phyloP scores from a whole-genome alignment of 1,140 invertebrate species.

The Laupala kohalensis region DNA sequence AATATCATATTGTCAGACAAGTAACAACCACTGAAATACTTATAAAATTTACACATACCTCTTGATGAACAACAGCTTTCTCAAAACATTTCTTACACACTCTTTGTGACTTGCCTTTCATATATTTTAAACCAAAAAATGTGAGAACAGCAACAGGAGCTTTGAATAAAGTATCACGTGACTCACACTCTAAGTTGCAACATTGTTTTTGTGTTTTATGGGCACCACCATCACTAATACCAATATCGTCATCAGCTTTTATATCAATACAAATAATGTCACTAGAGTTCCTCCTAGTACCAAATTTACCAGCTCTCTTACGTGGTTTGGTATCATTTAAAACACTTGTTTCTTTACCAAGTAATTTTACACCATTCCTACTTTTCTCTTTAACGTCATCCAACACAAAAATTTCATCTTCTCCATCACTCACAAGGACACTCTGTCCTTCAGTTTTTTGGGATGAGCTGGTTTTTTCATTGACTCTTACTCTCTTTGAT shows the following conservation, averaged over 20 bases:
- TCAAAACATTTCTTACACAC: conserved; percentile 35
- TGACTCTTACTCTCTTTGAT: no score
- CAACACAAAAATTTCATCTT: no score
- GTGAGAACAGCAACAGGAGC: conserved; percentile 36
- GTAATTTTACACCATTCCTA: not conserved
- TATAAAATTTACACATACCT: conserved; percentile 21
- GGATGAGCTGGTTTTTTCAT: no score
- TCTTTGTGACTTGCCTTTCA: conserved; percentile 30
- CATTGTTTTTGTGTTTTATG: not conserved
- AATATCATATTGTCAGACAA: not conserved
- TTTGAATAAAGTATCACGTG: not conserved
- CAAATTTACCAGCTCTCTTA: not conserved
- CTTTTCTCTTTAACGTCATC: not conserved
- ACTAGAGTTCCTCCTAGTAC: not conserved
- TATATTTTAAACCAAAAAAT: conserved; percentile 29
- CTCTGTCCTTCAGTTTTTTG: no score
- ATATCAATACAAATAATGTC: not conserved
- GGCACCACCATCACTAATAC: not conserved
- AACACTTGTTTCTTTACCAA: not conserved
- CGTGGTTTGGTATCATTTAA: not conserved
- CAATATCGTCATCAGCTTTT: not conserved
- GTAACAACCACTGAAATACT: no score
- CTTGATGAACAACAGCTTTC: conserved; percentile 28
- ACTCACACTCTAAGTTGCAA: conserved; percentile 6
- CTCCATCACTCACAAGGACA: no score